Conservation (phyloP, 2,113 vertebrate genomes). For the Ophiodon elongatus region DNA sequence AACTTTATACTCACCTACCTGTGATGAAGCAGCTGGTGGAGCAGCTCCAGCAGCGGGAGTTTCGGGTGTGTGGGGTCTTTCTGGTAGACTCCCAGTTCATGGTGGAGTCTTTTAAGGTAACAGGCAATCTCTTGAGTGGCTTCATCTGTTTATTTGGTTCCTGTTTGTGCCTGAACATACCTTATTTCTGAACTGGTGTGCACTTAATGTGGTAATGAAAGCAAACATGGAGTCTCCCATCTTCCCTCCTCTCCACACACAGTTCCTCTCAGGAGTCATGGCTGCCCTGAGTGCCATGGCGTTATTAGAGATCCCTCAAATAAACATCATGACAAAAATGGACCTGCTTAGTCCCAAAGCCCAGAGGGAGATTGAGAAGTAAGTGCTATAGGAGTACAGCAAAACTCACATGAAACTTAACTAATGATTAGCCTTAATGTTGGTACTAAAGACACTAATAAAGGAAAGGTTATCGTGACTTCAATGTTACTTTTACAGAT, state of each 20-base stretch:
- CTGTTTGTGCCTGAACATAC: background rate
- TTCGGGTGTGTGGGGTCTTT: constrained; percentile 96
- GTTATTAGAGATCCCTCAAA: constrained; percentile 94
- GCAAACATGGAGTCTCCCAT: constrained; percentile 2
- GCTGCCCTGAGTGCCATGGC: constrained; percentile 97
- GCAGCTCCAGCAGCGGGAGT: constrained; percentile 98
- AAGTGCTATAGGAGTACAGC: constrained; percentile 63
- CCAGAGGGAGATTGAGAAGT: constrained; percentile 98
- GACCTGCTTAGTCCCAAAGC: constrained; percentile 95
- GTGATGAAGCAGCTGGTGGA: constrained; percentile 98
- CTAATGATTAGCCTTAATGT: background rate
- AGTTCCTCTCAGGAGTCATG: constrained; percentile 98
- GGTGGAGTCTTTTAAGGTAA: constrained; percentile 99
- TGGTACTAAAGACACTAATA: background rate
- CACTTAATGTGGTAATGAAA: background rate
- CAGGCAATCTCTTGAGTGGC: background rate
- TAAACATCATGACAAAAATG: constrained; percentile 99
- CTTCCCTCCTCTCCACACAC: constrained; percentile 32
- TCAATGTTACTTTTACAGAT: background rate
- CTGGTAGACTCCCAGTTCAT: constrained; percentile 99
- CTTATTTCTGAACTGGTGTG: background rate
- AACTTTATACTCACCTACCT: constrained; percentile 97
- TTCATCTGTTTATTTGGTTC: background rate
- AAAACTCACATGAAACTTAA: background rate
- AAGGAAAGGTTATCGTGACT: background rate